Percentiles rank a stretch among this genome's conserved stretches.
Evolutionary conservation across 2,113 vertebrate genomes (phyloP).

Genomic region (Rattus rattus): DNA sequence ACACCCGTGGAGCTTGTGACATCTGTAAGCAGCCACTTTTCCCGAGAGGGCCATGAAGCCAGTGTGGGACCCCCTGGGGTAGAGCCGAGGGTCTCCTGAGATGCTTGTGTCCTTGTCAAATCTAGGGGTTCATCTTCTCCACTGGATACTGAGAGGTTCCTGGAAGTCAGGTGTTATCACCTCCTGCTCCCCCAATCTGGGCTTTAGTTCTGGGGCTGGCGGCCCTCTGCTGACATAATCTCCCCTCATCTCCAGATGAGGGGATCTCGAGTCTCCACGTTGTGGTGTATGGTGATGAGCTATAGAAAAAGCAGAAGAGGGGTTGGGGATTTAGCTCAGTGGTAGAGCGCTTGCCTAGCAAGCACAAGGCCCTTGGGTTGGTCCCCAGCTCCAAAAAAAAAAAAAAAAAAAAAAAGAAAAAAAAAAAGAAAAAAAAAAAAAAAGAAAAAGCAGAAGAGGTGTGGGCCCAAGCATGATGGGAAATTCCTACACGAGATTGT

Average conservation of each 20-base stretch:
- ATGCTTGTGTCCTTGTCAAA: neutral
- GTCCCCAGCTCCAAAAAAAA: no score
- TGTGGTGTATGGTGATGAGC: conserved; percentile 72
- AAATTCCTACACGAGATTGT: neutral
- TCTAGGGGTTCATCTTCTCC: conserved; percentile 60
- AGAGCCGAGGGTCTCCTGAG: neutral
- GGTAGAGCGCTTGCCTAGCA: no score
- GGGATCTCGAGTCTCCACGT: conserved; percentile 68
- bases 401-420: no score
- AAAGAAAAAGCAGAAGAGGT: neutral
- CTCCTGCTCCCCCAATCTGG: neutral
- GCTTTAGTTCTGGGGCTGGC: neutral
- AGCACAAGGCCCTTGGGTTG: no score
- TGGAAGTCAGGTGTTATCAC: conserved; percentile 32
- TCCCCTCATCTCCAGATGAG: conserved; percentile 76
- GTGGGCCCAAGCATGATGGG: neutral
- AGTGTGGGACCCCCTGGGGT: neutral
- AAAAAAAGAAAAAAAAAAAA: no score
- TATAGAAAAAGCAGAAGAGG: conserved; percentile 27
- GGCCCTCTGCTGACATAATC: conserved; percentile 71
- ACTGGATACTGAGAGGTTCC: conserved; percentile 71
- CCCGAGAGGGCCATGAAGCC: neutral
- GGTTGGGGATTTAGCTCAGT: no score
- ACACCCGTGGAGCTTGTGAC: neutral
- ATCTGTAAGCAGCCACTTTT: neutral